A percentile compares a stretch with the other conserved stretches of the same genome.
Evolutionary conservation across 1,140 invertebrate genomes (phyloP).

Genomic region (Diabrotica virgifera): DNA sequence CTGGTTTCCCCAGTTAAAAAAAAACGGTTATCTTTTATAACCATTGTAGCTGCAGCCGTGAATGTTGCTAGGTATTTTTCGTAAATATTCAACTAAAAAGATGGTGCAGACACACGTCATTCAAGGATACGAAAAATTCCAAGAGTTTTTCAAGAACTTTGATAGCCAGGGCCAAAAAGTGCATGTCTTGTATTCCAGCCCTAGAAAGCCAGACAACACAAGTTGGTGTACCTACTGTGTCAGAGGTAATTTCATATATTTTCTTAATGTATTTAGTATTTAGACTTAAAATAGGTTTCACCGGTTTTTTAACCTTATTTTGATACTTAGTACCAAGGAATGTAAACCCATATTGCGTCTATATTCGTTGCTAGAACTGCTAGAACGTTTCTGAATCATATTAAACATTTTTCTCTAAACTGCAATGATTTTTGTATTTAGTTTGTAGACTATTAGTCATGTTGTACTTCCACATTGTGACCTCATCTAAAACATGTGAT

Average conservation of each 20-base stretch:
- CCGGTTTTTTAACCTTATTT: too few species aligned
- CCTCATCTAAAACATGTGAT: too few species aligned
- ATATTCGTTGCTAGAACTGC: too few species aligned
- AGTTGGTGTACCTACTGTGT: constrained; percentile 12
- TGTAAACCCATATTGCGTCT: too few species aligned
- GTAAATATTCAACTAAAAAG: not conserved
- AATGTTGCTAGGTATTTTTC: not conserved
- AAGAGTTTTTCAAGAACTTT: constrained; percentile 11
- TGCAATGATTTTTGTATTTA: too few species aligned
- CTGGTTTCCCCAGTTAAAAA: not conserved
- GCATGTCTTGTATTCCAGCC: constrained; percentile 8
- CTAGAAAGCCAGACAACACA: not conserved
- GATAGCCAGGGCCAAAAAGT: constrained; percentile 7
- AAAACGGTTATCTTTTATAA: not conserved
- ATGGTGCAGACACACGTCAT: constrained; percentile 8
- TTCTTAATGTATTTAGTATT: too few species aligned
- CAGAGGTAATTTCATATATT: constrained; percentile 7
- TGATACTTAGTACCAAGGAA: too few species aligned
- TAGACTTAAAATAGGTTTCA: too few species aligned
- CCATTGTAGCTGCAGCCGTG: not conserved
- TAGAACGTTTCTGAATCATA: too few species aligned
- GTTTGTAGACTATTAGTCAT: too few species aligned
- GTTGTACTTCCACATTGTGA: too few species aligned
- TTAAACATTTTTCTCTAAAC: too few species aligned
- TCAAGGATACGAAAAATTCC: constrained; percentile 8